phyloP scores from a whole-genome alignment of 1,140 invertebrate species.

The Melipona quadrifasciata region DNA sequence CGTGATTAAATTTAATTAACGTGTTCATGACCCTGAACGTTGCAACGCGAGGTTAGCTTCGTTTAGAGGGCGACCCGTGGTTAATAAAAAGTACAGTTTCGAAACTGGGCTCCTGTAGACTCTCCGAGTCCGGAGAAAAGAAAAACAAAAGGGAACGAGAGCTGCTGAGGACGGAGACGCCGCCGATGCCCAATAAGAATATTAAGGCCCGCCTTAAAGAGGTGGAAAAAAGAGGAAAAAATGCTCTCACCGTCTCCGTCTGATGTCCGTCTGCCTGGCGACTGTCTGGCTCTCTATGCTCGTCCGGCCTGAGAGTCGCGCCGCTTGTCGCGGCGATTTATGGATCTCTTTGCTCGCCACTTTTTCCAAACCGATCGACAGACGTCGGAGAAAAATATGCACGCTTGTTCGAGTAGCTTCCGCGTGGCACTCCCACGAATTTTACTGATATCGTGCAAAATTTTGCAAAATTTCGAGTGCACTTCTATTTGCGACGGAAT shows the following conservation, averaged over 20 bases:
- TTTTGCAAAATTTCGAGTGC: neutral
- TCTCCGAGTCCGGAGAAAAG: neutral
- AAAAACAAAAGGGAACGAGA: conserved; percentile 32
- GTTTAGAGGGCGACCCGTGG: neutral
- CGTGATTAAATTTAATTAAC: conserved; percentile 2
- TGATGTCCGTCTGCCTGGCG: conserved; percentile 69
- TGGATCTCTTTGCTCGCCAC: conserved; percentile 14
- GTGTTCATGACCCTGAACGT: neutral
- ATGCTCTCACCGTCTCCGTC: conserved; percentile 50
- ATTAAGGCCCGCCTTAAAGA: conserved; percentile 55
- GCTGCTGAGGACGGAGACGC: conserved; percentile 1
- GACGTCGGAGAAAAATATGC: neutral
- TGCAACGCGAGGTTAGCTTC: neutral
- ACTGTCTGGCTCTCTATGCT: conserved; percentile 61
- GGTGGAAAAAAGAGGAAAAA: conserved; percentile 48
- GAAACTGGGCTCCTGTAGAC: conserved; percentile 12
- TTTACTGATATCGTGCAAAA: neutral
- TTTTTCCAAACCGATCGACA: conserved; percentile 18
- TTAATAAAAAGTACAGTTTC: conserved; percentile 49
- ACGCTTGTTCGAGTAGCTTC: neutral
- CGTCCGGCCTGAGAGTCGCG: neutral
- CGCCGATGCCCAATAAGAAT: conserved; percentile 56
- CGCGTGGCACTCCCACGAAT: neutral
- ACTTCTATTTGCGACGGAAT: neutral
- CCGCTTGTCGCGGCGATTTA: conserved; percentile 26